These are phyloP conservation scores for Asbolus verrucosus DNA, from an alignment of 1,140 invertebrate species.

Conservation along the genomic window DNA sequence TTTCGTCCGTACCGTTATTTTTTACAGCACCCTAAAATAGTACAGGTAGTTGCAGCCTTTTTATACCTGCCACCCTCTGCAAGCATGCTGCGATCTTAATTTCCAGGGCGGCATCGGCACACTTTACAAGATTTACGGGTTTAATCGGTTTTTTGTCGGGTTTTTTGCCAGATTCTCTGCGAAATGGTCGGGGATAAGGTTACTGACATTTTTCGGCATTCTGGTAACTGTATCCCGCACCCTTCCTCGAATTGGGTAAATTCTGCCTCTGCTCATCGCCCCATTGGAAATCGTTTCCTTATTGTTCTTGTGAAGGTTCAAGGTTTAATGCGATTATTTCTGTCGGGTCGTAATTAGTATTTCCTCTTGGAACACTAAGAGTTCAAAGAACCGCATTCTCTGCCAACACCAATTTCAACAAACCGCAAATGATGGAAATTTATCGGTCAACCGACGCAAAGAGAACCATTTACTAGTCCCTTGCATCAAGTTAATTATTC, in stretches of 20 bases:
- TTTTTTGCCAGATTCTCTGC: constrained; percentile 44
- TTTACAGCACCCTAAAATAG: constrained; percentile 3
- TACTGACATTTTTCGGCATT: too few species aligned
- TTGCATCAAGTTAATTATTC: too few species aligned
- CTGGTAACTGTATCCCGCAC: constrained; percentile 14
- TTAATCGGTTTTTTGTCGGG: constrained; percentile 34
- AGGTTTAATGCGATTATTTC: constrained; percentile 11
- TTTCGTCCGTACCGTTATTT: constrained; percentile 46
- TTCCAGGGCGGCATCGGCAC: constrained; percentile 21
- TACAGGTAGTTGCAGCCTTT: constrained; percentile 19
- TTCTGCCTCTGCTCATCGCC: too few species aligned
- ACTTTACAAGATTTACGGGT: too few species aligned
- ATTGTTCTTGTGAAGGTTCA: constrained; percentile 4
- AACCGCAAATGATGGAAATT: too few species aligned
- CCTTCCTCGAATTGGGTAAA: background rate
- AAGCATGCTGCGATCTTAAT: constrained; percentile 35
- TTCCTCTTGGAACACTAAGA: constrained; percentile 7
- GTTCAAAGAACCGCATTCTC: constrained; percentile 4
- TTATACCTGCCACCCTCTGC: constrained; percentile 45
- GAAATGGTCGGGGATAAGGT: constrained; percentile 32
- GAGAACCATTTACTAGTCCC: too few species aligned
- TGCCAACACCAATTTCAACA: too few species aligned
- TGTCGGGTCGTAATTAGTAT: constrained; percentile 14
- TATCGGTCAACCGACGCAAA: too few species aligned
- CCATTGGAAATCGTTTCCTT: constrained; percentile 1